A percentile compares a stretch with the other conserved stretches of the same genome.
Evolutionary conservation across 2,888 invertebrate genomes (phyloP).

Genomic region (Papilio gigon): DNA sequence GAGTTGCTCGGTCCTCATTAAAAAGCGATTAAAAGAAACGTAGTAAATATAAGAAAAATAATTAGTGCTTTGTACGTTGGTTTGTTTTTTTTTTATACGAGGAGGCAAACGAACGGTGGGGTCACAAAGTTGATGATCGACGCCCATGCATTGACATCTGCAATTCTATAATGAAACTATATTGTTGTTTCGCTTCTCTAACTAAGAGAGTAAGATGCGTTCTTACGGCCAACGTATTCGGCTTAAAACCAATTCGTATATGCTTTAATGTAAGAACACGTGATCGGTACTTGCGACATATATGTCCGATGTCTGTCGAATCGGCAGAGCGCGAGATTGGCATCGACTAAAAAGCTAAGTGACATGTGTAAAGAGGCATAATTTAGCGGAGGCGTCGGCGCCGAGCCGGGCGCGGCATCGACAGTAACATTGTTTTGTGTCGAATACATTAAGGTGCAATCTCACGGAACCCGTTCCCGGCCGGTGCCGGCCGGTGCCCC

Average conservation of each 20-base stretch:
- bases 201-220: not conserved
- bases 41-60: not conserved
- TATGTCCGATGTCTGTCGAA: constrained; percentile 12
- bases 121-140: no score
- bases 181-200: no score
- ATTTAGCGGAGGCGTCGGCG: constrained; percentile 56
- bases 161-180: no score
- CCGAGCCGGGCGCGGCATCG: constrained; percentile 48
- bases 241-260: constrained; percentile 1
- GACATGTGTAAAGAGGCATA: constrained; percentile 59
- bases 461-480: constrained; percentile 72
- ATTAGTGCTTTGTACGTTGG: not conserved
- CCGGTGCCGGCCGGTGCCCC: constrained; percentile 54
- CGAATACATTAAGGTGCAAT: constrained; percentile 71
- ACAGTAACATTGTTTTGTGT: constrained; percentile 60
- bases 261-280: constrained; percentile 9
- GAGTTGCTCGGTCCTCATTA: not conserved
- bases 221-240: not conserved
- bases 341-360: constrained; percentile 42
- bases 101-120: no score
- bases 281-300: constrained; percentile 20
- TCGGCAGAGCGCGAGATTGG: constrained; percentile 12
- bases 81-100: no score
- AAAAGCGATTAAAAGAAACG: not conserved
- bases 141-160: no score